Percentiles rank a stretch among this genome's conserved stretches.
Evolutionary conservation across 2,113 vertebrate species (phyloP).

Genomic region (Leuciscus idus): DNA sequence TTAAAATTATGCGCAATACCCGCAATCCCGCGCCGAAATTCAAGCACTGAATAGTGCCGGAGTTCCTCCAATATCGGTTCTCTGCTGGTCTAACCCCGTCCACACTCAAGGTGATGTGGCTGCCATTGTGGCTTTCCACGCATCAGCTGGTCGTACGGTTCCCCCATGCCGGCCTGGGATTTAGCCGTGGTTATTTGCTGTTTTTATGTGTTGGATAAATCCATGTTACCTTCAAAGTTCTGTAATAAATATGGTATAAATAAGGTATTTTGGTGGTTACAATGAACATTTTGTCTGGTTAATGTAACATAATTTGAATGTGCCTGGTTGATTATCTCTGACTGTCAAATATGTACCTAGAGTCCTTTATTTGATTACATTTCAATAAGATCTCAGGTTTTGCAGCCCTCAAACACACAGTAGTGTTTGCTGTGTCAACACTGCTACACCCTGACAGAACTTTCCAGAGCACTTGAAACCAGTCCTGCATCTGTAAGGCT

Average conservation of each 20-base stretch:
- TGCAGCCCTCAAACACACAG: background rate
- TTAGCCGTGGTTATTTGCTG: background rate
- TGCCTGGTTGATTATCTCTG: background rate
- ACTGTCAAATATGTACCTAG: background rate
- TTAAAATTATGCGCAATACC: too few species aligned
- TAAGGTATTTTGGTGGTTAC: background rate
- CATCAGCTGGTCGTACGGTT: too few species aligned
- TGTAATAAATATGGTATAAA: background rate
- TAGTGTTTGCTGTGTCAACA: background rate
- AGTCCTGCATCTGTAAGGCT: background rate
- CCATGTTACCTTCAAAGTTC: background rate
- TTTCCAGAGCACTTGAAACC: background rate
- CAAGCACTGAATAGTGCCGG: too few species aligned
- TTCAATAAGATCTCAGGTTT: background rate
- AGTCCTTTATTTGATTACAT: slow-evolving; percentile 39
- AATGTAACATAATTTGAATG: background rate
- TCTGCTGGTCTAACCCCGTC: too few species aligned
- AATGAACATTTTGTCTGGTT: background rate
- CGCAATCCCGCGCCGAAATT: too few species aligned
- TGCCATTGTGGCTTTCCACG: too few species aligned
- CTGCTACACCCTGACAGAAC: background rate
- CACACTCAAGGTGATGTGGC: too few species aligned
- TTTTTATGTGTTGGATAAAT: background rate
- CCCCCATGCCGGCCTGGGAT: too few species aligned
- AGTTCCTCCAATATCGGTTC: too few species aligned